Conservation (phyloP, 2,888 invertebrate genomes). For the Baronia brevicornis region DNA sequence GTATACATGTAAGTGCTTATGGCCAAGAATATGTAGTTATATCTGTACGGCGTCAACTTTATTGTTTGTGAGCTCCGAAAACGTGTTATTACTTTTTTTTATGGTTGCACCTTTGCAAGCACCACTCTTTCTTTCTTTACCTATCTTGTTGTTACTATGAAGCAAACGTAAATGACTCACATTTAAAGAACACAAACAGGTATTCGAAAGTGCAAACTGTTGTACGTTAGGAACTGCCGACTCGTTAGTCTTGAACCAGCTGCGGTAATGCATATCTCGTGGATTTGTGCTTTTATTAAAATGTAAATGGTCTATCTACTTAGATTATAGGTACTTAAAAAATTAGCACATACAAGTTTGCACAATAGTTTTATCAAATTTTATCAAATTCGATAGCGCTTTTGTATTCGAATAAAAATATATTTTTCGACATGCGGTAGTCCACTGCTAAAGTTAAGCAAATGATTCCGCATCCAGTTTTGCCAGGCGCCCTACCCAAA, state of each 20-base stretch:
- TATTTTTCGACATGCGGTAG: no score
- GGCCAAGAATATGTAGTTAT: not conserved
- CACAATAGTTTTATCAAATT: no score
- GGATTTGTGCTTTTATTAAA: no score
- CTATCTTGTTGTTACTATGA: conserved; percentile 13
- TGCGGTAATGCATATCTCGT: conserved; percentile 12
- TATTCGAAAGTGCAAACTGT: conserved; percentile 17
- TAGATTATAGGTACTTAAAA: no score
- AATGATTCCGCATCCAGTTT: no score
- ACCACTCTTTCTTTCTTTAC: conserved; percentile 4
- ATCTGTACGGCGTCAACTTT: not conserved
- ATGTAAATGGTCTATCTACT: no score
- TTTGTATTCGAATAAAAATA: no score
- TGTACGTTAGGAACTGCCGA: conserved; percentile 14
- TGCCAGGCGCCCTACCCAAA: no score
- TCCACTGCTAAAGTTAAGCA: no score
- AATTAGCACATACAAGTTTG: no score
- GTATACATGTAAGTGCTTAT: no score
- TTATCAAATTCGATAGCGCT: no score
- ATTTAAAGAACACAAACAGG: conserved; percentile 19
- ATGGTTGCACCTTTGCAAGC: conserved; percentile 2
- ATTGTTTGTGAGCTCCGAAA: not conserved
- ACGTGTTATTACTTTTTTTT: conserved; percentile 3
- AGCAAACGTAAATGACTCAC: conserved; percentile 16
- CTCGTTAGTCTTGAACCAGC: conserved; percentile 14